phyloP scores from a whole-genome alignment of 2,797 vertebrate species.

The Premnoplex brunnescens region DNA sequence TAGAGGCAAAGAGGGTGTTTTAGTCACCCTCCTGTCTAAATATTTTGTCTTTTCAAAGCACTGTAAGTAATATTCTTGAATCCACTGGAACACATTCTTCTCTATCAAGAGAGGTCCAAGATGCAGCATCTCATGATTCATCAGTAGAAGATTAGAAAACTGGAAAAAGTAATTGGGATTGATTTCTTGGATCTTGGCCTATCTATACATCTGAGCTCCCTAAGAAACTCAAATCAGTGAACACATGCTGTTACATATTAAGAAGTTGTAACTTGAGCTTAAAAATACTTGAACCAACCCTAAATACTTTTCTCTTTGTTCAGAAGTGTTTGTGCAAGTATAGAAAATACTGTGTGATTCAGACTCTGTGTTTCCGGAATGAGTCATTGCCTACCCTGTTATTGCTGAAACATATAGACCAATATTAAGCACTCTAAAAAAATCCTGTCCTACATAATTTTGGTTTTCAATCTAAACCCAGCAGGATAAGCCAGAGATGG shows the following conservation, averaged over 20 bases:
- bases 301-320: slow-evolving; percentile 18
- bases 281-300: slow-evolving; percentile 11
- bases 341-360: background rate
- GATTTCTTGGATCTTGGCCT: slow-evolving; percentile 20
- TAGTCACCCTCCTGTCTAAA: background rate
- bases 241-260: background rate
- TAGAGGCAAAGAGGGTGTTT: background rate
- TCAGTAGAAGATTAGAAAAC: background rate
- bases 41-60: background rate
- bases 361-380: background rate
- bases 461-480: slow-evolving; percentile 39
- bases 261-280: slow-evolving; percentile 21
- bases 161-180: background rate
- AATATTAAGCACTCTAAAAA: background rate
- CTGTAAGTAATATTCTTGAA: background rate
- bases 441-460: background rate
- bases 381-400: background rate
- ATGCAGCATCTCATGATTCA: background rate
- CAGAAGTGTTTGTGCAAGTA: slow-evolving; percentile 20
- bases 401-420: background rate
- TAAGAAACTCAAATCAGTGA: background rate
- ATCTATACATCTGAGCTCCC: background rate
- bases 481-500: slow-evolving; percentile 38
- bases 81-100: background rate
- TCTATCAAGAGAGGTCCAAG: background rate